Evolutionary conservation across 2,797 vertebrate species (phyloP).

Genomic region (Xenentodon cancila): DNA sequence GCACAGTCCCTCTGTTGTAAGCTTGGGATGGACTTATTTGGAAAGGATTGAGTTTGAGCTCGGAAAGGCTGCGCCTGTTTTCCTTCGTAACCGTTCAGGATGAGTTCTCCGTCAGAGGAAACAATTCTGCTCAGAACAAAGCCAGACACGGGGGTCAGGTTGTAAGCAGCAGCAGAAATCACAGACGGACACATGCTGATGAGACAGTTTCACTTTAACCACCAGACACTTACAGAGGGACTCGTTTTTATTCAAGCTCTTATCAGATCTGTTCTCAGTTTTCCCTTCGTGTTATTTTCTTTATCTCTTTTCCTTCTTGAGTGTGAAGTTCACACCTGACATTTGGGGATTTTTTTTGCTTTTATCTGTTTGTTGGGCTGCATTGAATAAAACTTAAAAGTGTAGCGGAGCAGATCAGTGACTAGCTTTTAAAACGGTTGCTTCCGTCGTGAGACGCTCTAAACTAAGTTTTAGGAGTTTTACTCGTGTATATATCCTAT

Average conservation of each 20-base stretch:
- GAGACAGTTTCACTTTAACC: constrained; percentile 24
- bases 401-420: neutral
- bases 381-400: constrained; percentile 2
- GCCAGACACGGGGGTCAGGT: constrained; percentile 21
- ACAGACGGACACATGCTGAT: neutral
- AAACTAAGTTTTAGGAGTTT: constrained; percentile 4
- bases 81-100: neutral
- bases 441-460: neutral
- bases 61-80: constrained; percentile 15
- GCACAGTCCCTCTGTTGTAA: constrained; percentile 34
- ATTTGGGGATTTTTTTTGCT: constrained; percentile 14
- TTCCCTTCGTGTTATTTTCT: constrained; percentile 29
- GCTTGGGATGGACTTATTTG: constrained; percentile 55
- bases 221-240: constrained; percentile 22
- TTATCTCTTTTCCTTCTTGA: constrained; percentile 28
- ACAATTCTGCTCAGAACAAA: constrained; percentile 42
- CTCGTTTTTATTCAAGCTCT: constrained; percentile 28
- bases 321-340: constrained; percentile 22
- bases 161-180: neutral
- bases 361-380: neutral
- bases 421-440: constrained; percentile 4
- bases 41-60: constrained; percentile 21
- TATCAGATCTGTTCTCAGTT: constrained; percentile 29
- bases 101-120: constrained; percentile 24
- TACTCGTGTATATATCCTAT: constrained; percentile 16